A percentile compares a stretch with the other conserved stretches of the same genome.
Conservation (phyloP, 2,113 vertebrate species). For the Arenaria interpres region DNA sequence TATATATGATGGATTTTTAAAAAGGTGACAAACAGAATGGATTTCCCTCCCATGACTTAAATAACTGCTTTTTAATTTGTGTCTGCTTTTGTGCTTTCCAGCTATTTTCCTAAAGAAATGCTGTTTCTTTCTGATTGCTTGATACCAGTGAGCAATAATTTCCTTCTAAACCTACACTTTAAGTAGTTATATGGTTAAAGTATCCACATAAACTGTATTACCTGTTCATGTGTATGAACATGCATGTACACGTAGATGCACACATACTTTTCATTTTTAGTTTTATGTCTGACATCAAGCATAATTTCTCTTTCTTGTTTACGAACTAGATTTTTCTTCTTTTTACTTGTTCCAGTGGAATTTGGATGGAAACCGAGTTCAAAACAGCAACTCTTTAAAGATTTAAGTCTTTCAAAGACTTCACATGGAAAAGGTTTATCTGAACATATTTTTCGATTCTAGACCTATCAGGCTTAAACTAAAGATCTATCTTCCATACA, state of each 20-base stretch:
- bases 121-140: neutral
- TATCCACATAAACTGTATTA: neutral
- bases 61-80: neutral
- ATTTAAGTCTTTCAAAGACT: neutral
- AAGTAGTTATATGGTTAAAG: neutral
- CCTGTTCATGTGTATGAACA: neutral
- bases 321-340: neutral
- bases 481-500: neutral
- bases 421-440: neutral
- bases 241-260: fast-evolving
- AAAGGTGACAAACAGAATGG: neutral
- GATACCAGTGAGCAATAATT: neutral
- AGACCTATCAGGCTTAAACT: neutral
- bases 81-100: neutral
- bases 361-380: neutral
- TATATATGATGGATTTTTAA: neutral
- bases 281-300: neutral
- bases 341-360: neutral
- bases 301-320: neutral
- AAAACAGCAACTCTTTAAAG: neutral
- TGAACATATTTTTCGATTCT: neutral
- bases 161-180: neutral
- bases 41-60: neutral
- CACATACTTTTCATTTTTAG: neutral
- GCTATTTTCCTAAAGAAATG: neutral